Evolutionary conservation across 2,797 vertebrate genomes (phyloP).

Genomic region (Cichlasoma orientale): DNA sequence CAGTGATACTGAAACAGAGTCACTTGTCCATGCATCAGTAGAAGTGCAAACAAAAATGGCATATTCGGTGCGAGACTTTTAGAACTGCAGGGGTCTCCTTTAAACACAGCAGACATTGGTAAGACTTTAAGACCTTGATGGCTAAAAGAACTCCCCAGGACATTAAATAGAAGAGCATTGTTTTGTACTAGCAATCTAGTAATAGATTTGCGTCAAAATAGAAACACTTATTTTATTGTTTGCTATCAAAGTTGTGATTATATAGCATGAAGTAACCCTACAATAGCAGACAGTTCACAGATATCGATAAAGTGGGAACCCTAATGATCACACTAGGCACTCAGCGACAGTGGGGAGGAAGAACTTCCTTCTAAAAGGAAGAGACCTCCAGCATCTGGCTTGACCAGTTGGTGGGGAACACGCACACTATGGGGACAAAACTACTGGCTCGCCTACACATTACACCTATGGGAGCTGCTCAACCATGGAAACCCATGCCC

Average conservation of each 20-base stretch:
- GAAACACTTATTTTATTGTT: not conserved
- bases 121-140: not conserved
- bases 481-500: not conserved
- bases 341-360: not conserved
- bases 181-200: too few species aligned
- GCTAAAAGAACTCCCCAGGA: not conserved
- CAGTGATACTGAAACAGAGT: conserved; percentile 39
- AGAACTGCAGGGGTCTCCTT: not conserved
- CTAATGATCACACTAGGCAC: not conserved
- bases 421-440: not conserved
- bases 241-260: conserved; percentile 1
- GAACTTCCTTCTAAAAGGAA: not conserved
- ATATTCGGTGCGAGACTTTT: conserved; percentile 1
- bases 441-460: not conserved
- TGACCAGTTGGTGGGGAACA: not conserved
- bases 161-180: not conserved
- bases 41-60: conserved; percentile 24
- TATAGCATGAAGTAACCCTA: not conserved
- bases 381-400: not conserved
- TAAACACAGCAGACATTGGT: conserved; percentile 37
- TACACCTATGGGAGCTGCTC: not conserved
- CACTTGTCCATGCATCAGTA: conserved; percentile 16
- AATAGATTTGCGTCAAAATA: too few species aligned
- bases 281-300: not conserved
- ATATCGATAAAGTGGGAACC: not conserved